These are phyloP conservation scores for Clivina fossor DNA, from an alignment of 2,888 invertebrate species.

Conservation along the genomic window DNA sequence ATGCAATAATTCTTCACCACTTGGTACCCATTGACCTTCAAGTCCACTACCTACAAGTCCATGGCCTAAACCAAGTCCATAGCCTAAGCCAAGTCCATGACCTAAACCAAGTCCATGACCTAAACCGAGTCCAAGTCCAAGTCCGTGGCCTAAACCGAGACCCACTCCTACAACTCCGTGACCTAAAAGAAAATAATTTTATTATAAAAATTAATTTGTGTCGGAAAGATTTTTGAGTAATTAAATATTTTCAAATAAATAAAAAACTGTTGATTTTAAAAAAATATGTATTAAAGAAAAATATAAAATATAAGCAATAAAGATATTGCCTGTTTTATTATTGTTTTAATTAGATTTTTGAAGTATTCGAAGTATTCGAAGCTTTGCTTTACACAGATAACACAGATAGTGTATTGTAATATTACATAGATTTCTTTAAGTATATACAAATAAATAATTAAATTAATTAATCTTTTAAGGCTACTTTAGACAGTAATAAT, in stretches of 20 bases:
- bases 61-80: slow-evolving; percentile 9
- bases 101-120: slow-evolving; percentile 4
- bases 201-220: background rate
- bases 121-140: slow-evolving; percentile 13
- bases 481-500: too few species aligned
- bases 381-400: too few species aligned
- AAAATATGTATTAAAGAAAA: too few species aligned
- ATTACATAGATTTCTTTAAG: too few species aligned
- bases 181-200: background rate
- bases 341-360: too few species aligned
- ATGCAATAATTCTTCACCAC: slow-evolving; percentile 12
- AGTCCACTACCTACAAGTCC: slow-evolving; percentile 15
- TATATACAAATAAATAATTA: too few species aligned
- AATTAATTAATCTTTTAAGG: too few species aligned
- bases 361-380: too few species aligned
- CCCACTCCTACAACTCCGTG: background rate
- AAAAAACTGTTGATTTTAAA: background rate
- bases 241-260: background rate
- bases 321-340: too few species aligned
- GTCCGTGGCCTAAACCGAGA: background rate
- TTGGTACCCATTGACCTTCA: slow-evolving; percentile 26
- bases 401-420: too few species aligned
- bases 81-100: background rate
- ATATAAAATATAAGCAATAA: too few species aligned
- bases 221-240: background rate